Evolutionary conservation across 2,113 vertebrate genomes (phyloP).

Genomic region (Micronycteris hirsuta): DNA sequence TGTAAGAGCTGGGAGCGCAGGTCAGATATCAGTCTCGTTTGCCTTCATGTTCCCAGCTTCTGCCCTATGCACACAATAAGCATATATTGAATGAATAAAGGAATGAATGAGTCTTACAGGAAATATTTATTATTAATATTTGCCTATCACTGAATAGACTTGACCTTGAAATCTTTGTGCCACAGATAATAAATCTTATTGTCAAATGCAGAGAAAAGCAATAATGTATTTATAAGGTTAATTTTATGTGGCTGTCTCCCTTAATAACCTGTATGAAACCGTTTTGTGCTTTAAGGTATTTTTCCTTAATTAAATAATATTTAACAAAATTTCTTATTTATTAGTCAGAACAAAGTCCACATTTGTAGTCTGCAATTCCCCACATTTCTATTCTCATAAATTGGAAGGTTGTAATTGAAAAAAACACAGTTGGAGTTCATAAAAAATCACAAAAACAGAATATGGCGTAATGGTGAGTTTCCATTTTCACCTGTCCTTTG

Average conservation of each 20-base stretch:
- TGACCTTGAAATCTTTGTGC: background rate
- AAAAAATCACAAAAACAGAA: background rate
- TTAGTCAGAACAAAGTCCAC: conserved; percentile 26
- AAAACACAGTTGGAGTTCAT: background rate
- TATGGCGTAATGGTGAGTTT: background rate
- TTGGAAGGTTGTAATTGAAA: conserved; percentile 13
- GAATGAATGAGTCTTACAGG: background rate
- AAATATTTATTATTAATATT: background rate
- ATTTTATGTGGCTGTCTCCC: conserved; percentile 22
- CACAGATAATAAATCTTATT: conserved; percentile 52
- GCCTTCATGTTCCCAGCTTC: background rate
- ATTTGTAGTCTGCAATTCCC: background rate
- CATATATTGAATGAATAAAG: background rate
- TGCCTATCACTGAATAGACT: background rate
- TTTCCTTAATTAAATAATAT: conserved; percentile 47
- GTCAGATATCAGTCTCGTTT: background rate
- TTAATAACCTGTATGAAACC: conserved; percentile 53
- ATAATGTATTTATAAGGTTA: conserved; percentile 43
- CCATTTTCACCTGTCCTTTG: background rate
- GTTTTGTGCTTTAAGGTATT: conserved; percentile 35
- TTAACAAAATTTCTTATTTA: background rate
- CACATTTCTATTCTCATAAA: background rate
- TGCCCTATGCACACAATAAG: background rate
- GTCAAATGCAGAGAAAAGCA: conserved; percentile 37
- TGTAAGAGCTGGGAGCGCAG: background rate